Conservation (phyloP, 2,113 vertebrate genomes). For the Spheniscus mendiculus region DNA sequence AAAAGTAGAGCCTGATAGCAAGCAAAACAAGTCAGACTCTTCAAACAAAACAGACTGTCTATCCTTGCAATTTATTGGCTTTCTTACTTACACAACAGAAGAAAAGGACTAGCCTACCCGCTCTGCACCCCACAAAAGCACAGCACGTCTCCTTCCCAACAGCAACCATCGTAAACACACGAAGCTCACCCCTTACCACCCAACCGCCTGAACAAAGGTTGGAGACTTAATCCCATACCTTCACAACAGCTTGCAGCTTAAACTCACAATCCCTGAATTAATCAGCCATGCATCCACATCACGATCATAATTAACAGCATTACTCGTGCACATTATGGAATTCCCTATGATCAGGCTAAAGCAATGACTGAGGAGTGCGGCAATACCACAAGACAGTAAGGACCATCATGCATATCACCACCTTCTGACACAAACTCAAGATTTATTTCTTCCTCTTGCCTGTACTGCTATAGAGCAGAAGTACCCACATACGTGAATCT, state of each 20-base stretch:
- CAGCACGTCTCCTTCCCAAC: neutral
- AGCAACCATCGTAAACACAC: neutral
- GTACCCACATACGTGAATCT: neutral
- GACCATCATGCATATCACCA: neutral
- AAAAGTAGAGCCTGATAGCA: neutral
- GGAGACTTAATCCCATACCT: neutral
- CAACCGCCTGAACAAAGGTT: fast-evolving
- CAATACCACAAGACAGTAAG: neutral
- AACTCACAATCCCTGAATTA: neutral
- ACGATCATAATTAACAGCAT: neutral
- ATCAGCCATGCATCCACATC: neutral
- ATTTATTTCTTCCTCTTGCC: neutral
- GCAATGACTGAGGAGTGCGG: neutral
- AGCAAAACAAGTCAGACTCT: neutral
- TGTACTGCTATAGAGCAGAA: neutral
- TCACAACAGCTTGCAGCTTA: neutral
- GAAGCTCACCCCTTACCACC: neutral
- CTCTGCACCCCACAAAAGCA: neutral
- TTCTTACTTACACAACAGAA: fast-evolving
- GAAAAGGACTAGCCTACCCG: neutral
- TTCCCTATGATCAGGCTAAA: neutral
- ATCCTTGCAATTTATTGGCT: neutral
- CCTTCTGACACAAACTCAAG: neutral
- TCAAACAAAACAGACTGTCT: neutral
- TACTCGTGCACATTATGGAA: neutral